A percentile compares a stretch with the other conserved stretches of the same genome.
Conservation (phyloP, 2,113 vertebrate genomes). For the Heterocephalus glaber region DNA sequence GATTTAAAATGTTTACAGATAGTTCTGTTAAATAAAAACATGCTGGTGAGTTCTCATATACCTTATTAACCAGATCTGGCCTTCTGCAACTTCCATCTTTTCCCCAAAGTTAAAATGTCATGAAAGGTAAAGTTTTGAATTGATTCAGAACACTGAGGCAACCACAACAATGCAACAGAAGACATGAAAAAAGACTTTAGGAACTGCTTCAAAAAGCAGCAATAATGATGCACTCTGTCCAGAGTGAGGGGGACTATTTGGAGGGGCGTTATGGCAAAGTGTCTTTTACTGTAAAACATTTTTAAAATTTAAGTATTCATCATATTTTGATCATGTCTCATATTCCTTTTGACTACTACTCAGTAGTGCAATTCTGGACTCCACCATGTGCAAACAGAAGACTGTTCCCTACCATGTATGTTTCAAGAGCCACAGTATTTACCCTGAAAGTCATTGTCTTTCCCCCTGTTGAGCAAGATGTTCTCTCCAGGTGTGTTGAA, state of each 20-base stretch:
- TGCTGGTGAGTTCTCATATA: neutral
- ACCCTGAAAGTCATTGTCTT: neutral
- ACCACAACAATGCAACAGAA: neutral
- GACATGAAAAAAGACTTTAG: neutral
- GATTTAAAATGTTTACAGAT: neutral
- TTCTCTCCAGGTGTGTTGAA: neutral
- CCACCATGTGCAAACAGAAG: neutral
- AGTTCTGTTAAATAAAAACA: neutral
- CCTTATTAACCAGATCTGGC: neutral
- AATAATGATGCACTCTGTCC: neutral
- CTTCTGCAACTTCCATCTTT: neutral
- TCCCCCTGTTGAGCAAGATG: neutral
- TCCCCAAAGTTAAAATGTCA: neutral
- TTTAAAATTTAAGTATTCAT: neutral
- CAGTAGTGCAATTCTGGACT: neutral
- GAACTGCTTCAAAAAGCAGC: neutral
- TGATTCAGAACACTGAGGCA: neutral
- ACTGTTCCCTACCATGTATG: accelerated
- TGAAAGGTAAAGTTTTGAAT: neutral
- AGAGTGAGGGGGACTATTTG: neutral
- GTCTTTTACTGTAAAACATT: neutral
- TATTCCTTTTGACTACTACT: neutral
- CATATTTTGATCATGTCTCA: neutral
- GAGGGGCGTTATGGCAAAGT: neutral
- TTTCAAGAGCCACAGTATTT: neutral